Percentiles rank a stretch among this genome's conserved stretches.
These are phyloP conservation scores for Stenichneumon culpator DNA, from an alignment of 2,888 invertebrate species.

Conservation along the genomic window DNA sequence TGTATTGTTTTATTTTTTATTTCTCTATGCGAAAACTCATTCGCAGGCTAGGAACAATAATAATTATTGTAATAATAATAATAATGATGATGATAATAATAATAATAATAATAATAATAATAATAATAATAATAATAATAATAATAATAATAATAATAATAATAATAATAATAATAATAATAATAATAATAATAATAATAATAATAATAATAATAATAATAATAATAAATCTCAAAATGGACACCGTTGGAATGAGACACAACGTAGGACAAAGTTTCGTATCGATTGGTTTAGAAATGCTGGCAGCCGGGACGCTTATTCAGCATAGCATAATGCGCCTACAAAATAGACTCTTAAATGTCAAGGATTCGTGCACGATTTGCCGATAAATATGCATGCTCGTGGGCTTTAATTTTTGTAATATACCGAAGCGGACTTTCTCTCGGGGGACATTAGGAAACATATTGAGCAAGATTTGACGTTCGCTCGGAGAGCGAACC, in stretches of 20 bases:
- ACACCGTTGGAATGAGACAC: background rate
- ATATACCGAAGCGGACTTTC: conserved; percentile 18
- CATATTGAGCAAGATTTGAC: background rate
- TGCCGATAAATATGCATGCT: background rate
- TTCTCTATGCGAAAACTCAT: too few relatives aligned
- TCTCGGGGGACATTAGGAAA: background rate
- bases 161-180: background rate
- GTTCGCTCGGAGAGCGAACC: background rate
- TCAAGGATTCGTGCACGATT: conserved; percentile 33
- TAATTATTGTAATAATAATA: background rate
- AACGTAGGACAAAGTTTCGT: background rate
- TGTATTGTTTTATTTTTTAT: too few relatives aligned
- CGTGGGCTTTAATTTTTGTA: background rate
- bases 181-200: background rate
- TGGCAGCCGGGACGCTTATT: background rate
- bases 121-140: background rate
- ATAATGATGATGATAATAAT: too few relatives aligned
- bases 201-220: background rate
- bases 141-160: background rate
- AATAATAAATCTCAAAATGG: background rate
- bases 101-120: background rate
- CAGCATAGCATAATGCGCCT: background rate
- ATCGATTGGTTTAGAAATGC: conserved; percentile 2
- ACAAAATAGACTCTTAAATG: conserved; percentile 18
- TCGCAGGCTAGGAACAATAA: background rate